Percentiles rank a stretch among this genome's conserved stretches.
Conservation (phyloP, 2,797 vertebrate genomes). For the Astyanax mexicanus region DNA sequence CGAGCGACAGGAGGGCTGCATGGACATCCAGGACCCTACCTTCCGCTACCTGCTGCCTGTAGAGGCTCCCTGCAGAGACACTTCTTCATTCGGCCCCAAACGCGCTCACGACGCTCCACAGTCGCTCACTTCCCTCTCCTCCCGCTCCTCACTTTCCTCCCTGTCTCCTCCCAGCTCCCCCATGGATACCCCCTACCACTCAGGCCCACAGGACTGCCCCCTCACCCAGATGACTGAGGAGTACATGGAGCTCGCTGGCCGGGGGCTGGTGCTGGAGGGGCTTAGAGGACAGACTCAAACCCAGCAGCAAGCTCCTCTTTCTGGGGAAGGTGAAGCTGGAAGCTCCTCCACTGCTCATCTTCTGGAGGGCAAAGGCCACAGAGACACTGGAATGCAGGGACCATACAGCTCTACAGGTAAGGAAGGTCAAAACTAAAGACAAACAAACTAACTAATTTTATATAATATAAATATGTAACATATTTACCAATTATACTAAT, state of each 20-base stretch:
- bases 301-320: constrained; percentile 59
- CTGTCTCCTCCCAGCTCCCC: constrained; percentile 96
- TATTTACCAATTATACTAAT: no score
- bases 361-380: constrained; percentile 81
- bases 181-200: constrained; percentile 92
- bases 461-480: no score
- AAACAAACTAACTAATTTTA: no score
- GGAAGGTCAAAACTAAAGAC: background rate
- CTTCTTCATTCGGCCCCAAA: constrained; percentile 67
- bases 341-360: constrained; percentile 61
- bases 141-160: constrained; percentile 94
- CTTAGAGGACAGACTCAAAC: constrained; percentile 80
- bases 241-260: constrained; percentile 90
- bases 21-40: constrained; percentile 80
- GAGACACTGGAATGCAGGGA: constrained; percentile 78
- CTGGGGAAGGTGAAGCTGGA: constrained; percentile 76
- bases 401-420: constrained; percentile 73
- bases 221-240: constrained; percentile 91
- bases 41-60: constrained; percentile 87
- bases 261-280: constrained; percentile 84
- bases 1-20: constrained; percentile 82
- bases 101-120: constrained; percentile 92
- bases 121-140: constrained; percentile 94
- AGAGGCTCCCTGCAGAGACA: constrained; percentile 71
- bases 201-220: constrained; percentile 89